Percentiles rank a stretch among this genome's conserved stretches.
These are phyloP conservation scores for Thyatira batis DNA, from an alignment of 2,888 invertebrate genomes.

Conservation along the genomic window DNA sequence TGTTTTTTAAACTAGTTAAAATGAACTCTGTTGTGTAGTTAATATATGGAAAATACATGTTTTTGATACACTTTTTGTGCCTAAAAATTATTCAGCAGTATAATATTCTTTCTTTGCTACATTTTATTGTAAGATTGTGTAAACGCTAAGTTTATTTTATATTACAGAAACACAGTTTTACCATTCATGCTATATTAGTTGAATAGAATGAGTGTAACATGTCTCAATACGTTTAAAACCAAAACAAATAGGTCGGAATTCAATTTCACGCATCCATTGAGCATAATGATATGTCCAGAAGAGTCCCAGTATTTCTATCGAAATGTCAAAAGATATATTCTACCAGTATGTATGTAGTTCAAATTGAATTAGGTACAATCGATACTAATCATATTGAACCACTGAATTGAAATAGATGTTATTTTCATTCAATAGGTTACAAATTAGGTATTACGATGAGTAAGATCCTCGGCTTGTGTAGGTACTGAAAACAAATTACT, in stretches of 20 bases:
- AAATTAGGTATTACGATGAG: background rate
- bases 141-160: too few relatives aligned
- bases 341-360: background rate
- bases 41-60: too few relatives aligned
- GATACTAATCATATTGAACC: background rate
- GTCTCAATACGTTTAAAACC: conserved; percentile 2
- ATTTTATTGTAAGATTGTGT: too few relatives aligned
- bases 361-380: background rate
- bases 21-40: too few relatives aligned
- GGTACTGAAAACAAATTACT: too few relatives aligned
- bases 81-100: too few relatives aligned
- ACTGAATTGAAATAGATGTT: background rate
- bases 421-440: background rate
- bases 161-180: too few relatives aligned
- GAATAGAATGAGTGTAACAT: background rate
- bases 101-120: too few relatives aligned
- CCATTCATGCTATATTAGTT: background rate
- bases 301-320: background rate
- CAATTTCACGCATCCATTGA: conserved; percentile 34
- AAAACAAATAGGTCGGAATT: conserved; percentile 25
- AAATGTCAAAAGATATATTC: background rate
- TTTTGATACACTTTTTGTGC: too few relatives aligned
- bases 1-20: too few relatives aligned
- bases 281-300: conserved; percentile 25
- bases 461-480: too few relatives aligned